Evolutionary conservation across 2,888 invertebrate species (phyloP), one percentile per base, ranked within the genome.

Genomic region (Acleris laterana): DNA sequence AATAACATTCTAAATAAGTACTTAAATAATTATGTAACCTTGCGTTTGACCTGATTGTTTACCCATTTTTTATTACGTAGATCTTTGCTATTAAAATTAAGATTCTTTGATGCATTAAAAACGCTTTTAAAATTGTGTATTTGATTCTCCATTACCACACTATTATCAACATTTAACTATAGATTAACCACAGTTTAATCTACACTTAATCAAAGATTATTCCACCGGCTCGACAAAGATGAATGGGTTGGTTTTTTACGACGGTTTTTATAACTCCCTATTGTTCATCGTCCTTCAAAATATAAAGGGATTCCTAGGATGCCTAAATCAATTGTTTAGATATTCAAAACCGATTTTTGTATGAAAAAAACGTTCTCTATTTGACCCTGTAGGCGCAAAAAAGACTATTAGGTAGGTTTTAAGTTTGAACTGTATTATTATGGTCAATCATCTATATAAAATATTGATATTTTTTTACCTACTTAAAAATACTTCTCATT

Each of bases 301-400:
- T 62, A 60, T 65, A 69, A 65, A 62, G 17, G 59, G 50, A 69
- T 60, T 69, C 68, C 55, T 65, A 44, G 65, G 62, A 62, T 62
- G 58, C 62, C 65, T 62, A 46, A 48, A 32, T 38, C 16, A 20
- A 55, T 42, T 62, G 17, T 56, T 46, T 20, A n/a, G 19, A 46
- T 42, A 38, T 56, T 48, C 25, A 22, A 42, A 49, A 25, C 13
- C 17, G 3, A n/a, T 3, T 19, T 44, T 46, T 46, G 5, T 28
- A 17, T 16, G 7, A 53, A 53, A 53, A 25, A 38, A 38, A 51
- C n/a, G 7, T 25, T 6, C 13, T 13, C 9, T 38, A 52, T 38
- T 38, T 13, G 53, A 53, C 53, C 53, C n/a, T 28, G 0, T 7
- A 9, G 6, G 16, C n/a, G 28, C n/a, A 52, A 17, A 52, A 28